Evolutionary conservation across 2,888 invertebrate genomes (phyloP), one percentile per base, ranked within the genome.

Genomic region (Ophraella communa): DNA sequence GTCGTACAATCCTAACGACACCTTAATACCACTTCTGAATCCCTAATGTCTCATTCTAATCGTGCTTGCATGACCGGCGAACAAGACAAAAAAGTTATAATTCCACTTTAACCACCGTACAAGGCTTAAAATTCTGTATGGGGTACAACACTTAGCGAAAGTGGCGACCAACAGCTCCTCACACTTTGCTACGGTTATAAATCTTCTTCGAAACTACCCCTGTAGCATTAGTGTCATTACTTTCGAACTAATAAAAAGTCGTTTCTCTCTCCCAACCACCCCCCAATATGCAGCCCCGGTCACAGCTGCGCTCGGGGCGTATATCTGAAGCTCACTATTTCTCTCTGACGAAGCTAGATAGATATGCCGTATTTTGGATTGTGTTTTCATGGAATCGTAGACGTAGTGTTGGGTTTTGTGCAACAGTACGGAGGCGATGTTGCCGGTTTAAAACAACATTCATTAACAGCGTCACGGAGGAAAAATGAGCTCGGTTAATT

Each of bases 201-300:
- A 66, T 66, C 62, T 66, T 55, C 66, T 60, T 59, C 55, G 62
- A 67, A 67, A 63, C 65, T 64, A 67, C 67, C 67, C 65, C 58
- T 52, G 67, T 52, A 65, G 63, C 63, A 65, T 67, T 68, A 65
- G 63, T 63, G 69, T 66, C 69, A 64, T 65, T 65, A 69, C 64
- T 69, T 69, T 65, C 51, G 64, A 69, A 69, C 69, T 69, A 69
- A 69, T 69, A 69, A 69, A 69, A 69, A 69, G 65, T 67, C 65
- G 63, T 47, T 57, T 23, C 64, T 61, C 62, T 52, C 55, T 56
- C 60, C 44, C 30, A 30, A 39, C 62, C 55, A 39, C 62, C 39
- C 66, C 45, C 60, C 56, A 42, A 61, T 65, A 62, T 67, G 51
- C 39, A 52, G 49, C 27, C 27, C 67, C 66, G 71, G 71, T 67